A percentile compares a stretch with the other conserved stretches of the same genome.
phyloP scores from a whole-genome alignment of 2,113 vertebrate species.

The Sylvicapra grimmia region DNA sequence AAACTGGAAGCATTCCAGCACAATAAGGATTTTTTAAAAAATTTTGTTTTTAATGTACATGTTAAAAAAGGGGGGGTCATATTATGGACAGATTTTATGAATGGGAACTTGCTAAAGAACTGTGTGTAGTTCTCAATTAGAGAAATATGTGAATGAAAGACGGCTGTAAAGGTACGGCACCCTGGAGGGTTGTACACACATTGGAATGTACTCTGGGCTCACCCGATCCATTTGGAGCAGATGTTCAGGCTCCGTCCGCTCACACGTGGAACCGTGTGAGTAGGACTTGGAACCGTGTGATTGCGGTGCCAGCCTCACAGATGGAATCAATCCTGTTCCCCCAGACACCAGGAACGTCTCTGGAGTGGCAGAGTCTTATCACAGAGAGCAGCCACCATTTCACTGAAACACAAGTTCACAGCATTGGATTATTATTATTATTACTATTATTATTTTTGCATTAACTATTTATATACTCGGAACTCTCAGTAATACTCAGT shows the following conservation, averaged over 20 bases:
- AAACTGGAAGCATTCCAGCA: slow-evolving; percentile 52
- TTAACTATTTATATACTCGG: slow-evolving; percentile 27
- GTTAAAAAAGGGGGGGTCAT: slow-evolving; percentile 31
- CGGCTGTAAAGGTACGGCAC: slow-evolving; percentile 23
- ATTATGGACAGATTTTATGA: slow-evolving; percentile 47
- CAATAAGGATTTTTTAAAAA: slow-evolving; percentile 46
- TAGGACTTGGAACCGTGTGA: background rate
- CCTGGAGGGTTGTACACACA: slow-evolving; percentile 48
- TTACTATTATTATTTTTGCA: background rate
- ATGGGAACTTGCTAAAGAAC: slow-evolving; percentile 45
- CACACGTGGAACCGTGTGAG: background rate
- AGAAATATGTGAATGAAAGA: slow-evolving; percentile 48
- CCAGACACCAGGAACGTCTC: background rate
- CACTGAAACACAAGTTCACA: slow-evolving; percentile 54
- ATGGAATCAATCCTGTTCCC: background rate
- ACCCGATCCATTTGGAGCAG: slow-evolving; percentile 53
- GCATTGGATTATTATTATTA: slow-evolving; percentile 4
- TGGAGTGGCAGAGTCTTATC: slow-evolving; percentile 28
- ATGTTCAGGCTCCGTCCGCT: background rate
- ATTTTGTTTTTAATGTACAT: slow-evolving; percentile 44
- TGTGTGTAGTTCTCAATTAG: slow-evolving; percentile 38
- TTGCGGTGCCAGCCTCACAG: background rate
- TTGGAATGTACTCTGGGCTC: slow-evolving; percentile 65
- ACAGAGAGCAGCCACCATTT: slow-evolving; percentile 60
- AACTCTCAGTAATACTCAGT: slow-evolving; percentile 37